Conservation (phyloP, 2,113 vertebrate species). For the Onychostruthus taczanowskii region DNA sequence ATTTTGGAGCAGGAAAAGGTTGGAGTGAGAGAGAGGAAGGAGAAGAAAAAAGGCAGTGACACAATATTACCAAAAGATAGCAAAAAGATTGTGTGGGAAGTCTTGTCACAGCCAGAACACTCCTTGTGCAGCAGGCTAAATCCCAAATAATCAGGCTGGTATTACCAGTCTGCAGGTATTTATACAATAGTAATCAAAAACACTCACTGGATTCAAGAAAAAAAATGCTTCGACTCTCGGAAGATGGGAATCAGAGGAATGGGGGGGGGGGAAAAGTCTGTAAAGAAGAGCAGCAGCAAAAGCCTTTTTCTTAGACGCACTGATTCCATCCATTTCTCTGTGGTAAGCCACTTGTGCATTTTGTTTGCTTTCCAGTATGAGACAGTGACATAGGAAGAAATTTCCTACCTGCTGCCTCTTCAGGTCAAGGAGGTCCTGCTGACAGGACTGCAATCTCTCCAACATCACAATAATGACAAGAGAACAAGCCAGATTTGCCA, state of each 20-base stretch:
- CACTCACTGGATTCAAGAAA: not conserved
- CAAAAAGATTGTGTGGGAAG: not conserved
- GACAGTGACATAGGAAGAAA: not conserved
- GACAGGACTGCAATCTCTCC: not conserved
- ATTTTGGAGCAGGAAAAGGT: not conserved
- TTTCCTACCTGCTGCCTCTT: not conserved
- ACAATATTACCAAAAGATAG: not conserved
- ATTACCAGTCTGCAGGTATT: not conserved
- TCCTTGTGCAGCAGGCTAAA: not conserved
- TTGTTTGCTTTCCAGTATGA: not conserved
- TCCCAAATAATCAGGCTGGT: not conserved
- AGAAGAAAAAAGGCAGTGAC: not conserved
- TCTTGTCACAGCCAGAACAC: not conserved
- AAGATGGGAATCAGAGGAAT: not conserved
- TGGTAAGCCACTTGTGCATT: not conserved
- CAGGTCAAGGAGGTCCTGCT: not conserved
- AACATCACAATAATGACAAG: not conserved
- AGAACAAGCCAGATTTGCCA: not conserved
- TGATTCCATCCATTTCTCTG: not conserved
- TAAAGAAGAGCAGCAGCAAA: not conserved
- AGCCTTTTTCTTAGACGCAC: not conserved
- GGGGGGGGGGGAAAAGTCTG: accelerated
- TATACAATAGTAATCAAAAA: not conserved
- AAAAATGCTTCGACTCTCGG: not conserved
- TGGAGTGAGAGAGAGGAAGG: not conserved